Conservation (phyloP, 53 echinoderm and acorn worm genomes). For the Stichopus horrens region DNA sequence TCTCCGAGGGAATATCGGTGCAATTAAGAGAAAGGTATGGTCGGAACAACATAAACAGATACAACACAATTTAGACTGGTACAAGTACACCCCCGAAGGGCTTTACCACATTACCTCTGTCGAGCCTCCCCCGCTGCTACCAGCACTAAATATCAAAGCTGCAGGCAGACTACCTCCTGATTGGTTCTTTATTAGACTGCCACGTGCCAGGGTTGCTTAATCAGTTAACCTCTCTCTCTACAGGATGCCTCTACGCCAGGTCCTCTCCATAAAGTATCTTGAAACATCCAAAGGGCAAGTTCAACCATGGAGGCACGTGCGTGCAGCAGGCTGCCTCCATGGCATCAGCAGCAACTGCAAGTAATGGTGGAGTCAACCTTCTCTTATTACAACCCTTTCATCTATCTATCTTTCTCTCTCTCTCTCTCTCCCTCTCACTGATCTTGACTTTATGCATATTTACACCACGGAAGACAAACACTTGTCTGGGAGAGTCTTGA, state of each 20-base stretch:
- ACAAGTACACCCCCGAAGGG: slow-evolving; percentile 29
- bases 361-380: background rate
- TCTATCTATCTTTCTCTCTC: background rate
- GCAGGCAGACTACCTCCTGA: slow-evolving; percentile 13
- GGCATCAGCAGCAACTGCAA: background rate
- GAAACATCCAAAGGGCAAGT: slow-evolving; percentile 23
- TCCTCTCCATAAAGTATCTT: background rate
- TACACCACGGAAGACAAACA: slow-evolving; percentile 34
- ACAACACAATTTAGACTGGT: slow-evolving; percentile 22
- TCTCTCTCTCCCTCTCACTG: background rate
- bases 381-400: slow-evolving; percentile 22
- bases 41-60: background rate
- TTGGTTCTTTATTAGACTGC: slow-evolving; percentile 28
- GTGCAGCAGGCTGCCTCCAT: background rate
- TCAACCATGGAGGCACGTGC: background rate
- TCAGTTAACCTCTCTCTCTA: slow-evolving; percentile 41
- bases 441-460: slow-evolving; percentile 8
- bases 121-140: slow-evolving; percentile 9
- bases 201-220: slow-evolving; percentile 45
- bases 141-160: slow-evolving; percentile 38
- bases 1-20: background rate
- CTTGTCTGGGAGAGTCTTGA: slow-evolving; percentile 29
- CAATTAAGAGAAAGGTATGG: background rate
- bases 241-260: slow-evolving; percentile 4
- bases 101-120: slow-evolving; percentile 3